phyloP scores from a whole-genome alignment of 2,113 vertebrate genomes.

The Monopterus albus region DNA sequence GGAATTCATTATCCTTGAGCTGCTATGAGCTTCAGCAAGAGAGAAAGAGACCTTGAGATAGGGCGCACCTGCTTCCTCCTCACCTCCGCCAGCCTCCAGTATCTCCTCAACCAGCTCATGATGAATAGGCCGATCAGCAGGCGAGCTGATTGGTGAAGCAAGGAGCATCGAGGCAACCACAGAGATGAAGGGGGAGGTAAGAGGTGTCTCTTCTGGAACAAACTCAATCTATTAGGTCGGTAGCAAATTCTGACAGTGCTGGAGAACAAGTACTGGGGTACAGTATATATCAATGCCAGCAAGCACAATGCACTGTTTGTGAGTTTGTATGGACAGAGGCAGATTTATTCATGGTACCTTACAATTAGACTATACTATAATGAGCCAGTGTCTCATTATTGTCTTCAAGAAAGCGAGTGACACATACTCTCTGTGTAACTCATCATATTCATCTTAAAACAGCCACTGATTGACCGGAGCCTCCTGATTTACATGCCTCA shows the following conservation, averaged over 20 bases:
- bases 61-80: conserved; percentile 47
- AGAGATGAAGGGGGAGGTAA: conserved; percentile 61
- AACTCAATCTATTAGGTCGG: conserved; percentile 44
- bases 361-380: background rate
- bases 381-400: conserved; percentile 13
- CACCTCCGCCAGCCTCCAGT: conserved; percentile 58
- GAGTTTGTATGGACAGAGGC: conserved; percentile 1
- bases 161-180: conserved; percentile 40
- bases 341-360: conserved; percentile 8
- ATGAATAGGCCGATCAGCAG: conserved; percentile 73
- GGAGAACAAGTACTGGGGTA: background rate
- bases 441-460: conserved; percentile 3
- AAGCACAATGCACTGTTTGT: conserved; percentile 13
- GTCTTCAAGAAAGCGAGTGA: conserved; percentile 10
- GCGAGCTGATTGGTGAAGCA: conserved; percentile 63
- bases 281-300: conserved; percentile 37
- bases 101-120: conserved; percentile 66
- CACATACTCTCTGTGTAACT: conserved; percentile 11
- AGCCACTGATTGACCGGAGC: conserved; percentile 5
- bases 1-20: conserved; percentile 75
- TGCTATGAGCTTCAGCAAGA: conserved; percentile 38
- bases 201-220: conserved; percentile 45
- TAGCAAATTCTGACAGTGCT: conserved; percentile 33
- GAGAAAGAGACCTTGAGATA: conserved; percentile 67
- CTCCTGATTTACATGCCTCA: background rate